Evolutionary conservation across 1,140 invertebrate genomes (phyloP).

Genomic region (Neocloeon triangulifer): DNA sequence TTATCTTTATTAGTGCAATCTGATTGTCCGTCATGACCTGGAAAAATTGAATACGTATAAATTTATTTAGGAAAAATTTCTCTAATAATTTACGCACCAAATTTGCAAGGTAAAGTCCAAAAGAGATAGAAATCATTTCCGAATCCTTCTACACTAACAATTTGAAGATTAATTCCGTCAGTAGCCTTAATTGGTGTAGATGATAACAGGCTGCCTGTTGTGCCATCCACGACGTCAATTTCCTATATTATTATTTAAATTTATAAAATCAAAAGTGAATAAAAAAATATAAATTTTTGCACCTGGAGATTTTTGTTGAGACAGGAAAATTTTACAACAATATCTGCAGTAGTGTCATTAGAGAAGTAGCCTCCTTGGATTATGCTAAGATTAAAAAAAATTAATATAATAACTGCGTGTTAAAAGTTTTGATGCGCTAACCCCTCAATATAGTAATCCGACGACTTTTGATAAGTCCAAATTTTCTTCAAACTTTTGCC

Average conservation of each 20-base stretch:
- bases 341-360: slow-evolving; percentile 53
- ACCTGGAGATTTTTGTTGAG: background rate
- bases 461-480: slow-evolving; percentile 8
- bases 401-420: background rate
- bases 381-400: slow-evolving; percentile 34
- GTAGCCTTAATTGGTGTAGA: slow-evolving; percentile 33
- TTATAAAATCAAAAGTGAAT: background rate
- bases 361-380: slow-evolving; percentile 65
- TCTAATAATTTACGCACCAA: too few species aligned
- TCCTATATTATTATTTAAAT: slow-evolving; percentile 12
- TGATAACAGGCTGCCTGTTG: slow-evolving; percentile 33
- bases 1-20: too few species aligned
- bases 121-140: slow-evolving; percentile 54
- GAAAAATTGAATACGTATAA: too few species aligned
- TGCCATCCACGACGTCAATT: slow-evolving; percentile 42
- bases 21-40: too few species aligned
- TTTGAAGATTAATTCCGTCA: slow-evolving; percentile 37
- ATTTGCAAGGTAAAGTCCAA: slow-evolving; percentile 50
- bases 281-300: background rate
- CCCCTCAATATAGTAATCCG: slow-evolving; percentile 6
- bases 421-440: slow-evolving; percentile 5
- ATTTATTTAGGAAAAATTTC: too few species aligned
- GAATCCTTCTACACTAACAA: slow-evolving; percentile 32
- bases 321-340: slow-evolving; percentile 39
- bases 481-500: slow-evolving; percentile 7